Evolutionary conservation across 1,140 invertebrate species (phyloP), one percentile per base, ranked within the genome.

Genomic region (Temnothorax longispinosus): DNA sequence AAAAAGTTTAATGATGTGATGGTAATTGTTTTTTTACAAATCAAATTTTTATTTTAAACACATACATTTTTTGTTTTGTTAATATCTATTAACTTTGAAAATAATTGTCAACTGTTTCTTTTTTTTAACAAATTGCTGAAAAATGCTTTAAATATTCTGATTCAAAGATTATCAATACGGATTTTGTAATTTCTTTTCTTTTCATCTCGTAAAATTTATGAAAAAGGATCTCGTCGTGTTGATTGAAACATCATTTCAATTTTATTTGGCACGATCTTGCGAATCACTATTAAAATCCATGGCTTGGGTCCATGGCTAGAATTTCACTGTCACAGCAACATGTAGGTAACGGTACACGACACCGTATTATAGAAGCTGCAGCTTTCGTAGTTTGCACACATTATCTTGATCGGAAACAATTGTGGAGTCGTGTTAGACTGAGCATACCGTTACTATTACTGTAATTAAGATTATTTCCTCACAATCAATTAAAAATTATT

Each of bases 211-310:
- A 2, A 13, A 71, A 75, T 74, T 47, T 85, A 71, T 4, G 21
- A n/a, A 52, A 82, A 90, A 92, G 92, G 92, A 92, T 89, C 91
- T 87, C 85, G 89, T 91, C 87, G 86, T 38, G 87, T 44, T 74
- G 58, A 75, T 71, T 78, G 52, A 90, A 76, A 80, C 62, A 87
- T 91, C 75, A 92, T 89, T 86, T 77, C 69, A 84, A 90, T 54
- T 89, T 71, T 88, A 91, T 88, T 90, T 89, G 85, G 87, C 91
- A 93, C 90, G 89, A 80, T 90, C 54, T 93, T 90, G 89, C 75
- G 87, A 86, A 92, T 93, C 93, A 94, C 93, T 89, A 93, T 93
- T 94, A 94, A 94, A 94, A 94, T 94, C 93, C 94, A 94, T 94
- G 93, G 94, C 93, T 93, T 94, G 94, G 89, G 93, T 91, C 93